Conservation (phyloP, 2,113 vertebrate species). For the Columba janthina region DNA sequence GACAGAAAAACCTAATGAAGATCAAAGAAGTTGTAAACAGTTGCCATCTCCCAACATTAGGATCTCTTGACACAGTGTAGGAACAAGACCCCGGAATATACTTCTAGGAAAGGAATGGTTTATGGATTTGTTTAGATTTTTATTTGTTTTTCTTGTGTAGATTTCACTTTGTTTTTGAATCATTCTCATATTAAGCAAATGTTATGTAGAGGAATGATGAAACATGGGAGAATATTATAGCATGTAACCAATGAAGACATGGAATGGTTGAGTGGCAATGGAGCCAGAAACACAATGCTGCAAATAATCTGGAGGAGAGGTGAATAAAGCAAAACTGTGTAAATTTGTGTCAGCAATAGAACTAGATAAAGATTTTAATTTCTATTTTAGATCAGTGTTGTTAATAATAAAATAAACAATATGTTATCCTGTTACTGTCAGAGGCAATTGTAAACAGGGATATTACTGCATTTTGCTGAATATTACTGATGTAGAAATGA, state of each 20-base stretch:
- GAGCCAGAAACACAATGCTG: background rate
- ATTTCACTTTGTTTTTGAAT: background rate
- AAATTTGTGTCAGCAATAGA: background rate
- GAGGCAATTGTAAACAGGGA: background rate
- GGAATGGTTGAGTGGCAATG: background rate
- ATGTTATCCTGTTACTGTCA: background rate
- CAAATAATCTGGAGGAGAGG: background rate
- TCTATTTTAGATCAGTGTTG: background rate
- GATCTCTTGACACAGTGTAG: background rate
- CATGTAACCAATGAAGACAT: background rate
- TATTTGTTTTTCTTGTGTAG: background rate
- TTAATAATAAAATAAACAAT: background rate
- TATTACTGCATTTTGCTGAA: background rate
- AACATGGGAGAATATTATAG: background rate
- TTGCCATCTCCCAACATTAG: rapidly evolving
- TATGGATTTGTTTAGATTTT: background rate
- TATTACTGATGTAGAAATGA: background rate
- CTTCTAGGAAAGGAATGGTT: background rate
- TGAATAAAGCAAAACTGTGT: background rate
- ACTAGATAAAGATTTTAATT: background rate
- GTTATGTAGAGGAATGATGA: background rate
- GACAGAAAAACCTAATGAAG: background rate
- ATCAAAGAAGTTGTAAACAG: background rate
- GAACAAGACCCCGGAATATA: background rate
- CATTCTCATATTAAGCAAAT: background rate